Base-by-base conservation (phyloP, 2,797 vertebrate species). In the Chaetodon trifasciatus region DNA sequence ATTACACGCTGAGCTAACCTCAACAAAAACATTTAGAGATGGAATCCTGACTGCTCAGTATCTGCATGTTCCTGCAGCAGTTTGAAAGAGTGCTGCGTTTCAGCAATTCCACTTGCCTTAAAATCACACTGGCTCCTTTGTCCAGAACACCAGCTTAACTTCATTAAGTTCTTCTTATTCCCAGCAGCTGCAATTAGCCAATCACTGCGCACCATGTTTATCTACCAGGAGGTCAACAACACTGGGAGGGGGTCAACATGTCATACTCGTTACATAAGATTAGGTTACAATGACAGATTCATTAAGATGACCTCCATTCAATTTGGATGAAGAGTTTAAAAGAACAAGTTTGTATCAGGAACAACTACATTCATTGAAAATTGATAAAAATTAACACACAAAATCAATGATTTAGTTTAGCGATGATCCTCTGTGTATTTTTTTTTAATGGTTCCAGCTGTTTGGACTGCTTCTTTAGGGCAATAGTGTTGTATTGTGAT, bases 1-100 rank as follows among this genome's bases (percentile, higher is more conserved):
- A 49, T 65, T 24, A 71, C 3, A n/a, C 50, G 46, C 47, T 12
- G 42, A 70, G 53, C 67, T 71, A 80, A 86, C 70, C 76, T 85
- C 70, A 24, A 72, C 68, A 67, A 56, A 78, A 82, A 85, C 80
- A 86, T 74, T 71, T 61, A 44, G 46, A 74, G 74, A 74, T 42
- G 49, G 72, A 78, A 70, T 70, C 69, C 62, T 19, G 6, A 58
- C 55, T 11, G 35, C 7, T 69, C 67, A 68, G 69, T 56, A 64
- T 37, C 17, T 19, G 17, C 4, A 17, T 78, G 64, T 61, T 73
- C 42, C 58, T 19, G 35, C 55, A 52, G 39, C 17, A 23, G 23
- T 62, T 63, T 35, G 58, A 9, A 17, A 65, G 37, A 52, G 47
- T n/a, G 58, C 40, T 66, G 63, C 70, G 35, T 70, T 39, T 52